A percentile compares a stretch with the other conserved stretches of the same genome.
These are phyloP conservation scores for Drosophila fungiperda DNA, from an alignment of 2,888 invertebrate species.

Conservation along the genomic window DNA sequence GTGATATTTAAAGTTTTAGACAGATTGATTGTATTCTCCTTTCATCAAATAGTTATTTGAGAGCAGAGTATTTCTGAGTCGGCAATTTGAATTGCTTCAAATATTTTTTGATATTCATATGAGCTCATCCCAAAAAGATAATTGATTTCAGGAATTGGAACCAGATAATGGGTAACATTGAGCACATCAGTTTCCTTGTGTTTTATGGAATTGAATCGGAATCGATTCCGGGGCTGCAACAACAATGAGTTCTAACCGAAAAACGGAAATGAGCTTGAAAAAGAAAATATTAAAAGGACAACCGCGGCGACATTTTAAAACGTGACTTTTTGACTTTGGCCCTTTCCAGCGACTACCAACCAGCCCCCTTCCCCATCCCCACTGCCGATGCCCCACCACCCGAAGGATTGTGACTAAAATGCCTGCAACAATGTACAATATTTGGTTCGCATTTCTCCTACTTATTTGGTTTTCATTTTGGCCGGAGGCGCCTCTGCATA, in stretches of 20 bases:
- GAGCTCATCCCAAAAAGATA: not conserved
- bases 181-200: slow-evolving; percentile 9
- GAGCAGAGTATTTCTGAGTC: not conserved
- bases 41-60: not conserved
- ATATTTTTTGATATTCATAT: not conserved
- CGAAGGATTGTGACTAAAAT: not conserved
- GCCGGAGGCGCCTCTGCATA: slow-evolving; percentile 22
- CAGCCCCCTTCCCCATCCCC: not conserved
- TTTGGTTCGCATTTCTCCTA: slow-evolving; percentile 63
- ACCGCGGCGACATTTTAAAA: slow-evolving; percentile 73
- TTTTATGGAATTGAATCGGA: slow-evolving; percentile 21
- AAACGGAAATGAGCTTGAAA: slow-evolving; percentile 68
- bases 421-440: slow-evolving; percentile 62
- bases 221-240: slow-evolving; percentile 24
- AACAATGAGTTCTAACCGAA: slow-evolving; percentile 24
- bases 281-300: slow-evolving; percentile 55
- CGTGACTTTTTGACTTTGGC: slow-evolving; percentile 57
- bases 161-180: slow-evolving; percentile 3
- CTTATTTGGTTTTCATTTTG: slow-evolving; percentile 46
- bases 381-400: not conserved
- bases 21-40: not conserved
- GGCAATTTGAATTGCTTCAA: not conserved
- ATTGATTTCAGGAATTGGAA: not conserved
- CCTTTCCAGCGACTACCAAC: slow-evolving; percentile 1
- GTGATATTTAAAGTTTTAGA: not conserved